Base-by-base conservation (phyloP, 2,888 invertebrate genomes). In the Eupithecia vulgata region DNA sequence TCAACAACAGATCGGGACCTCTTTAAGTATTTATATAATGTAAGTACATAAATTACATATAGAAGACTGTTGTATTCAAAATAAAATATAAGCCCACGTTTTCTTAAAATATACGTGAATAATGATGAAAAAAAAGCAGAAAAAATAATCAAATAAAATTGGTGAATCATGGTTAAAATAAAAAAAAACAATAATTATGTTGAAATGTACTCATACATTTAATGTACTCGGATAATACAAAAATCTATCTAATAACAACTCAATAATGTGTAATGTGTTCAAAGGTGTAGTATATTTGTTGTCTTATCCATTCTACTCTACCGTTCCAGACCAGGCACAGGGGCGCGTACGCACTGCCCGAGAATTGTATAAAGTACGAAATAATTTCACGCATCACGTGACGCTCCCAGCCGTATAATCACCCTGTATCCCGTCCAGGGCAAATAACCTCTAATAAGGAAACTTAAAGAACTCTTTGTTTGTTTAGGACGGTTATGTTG, bases 341-440 rank as follows among this genome's bases (percentile, higher is more conserved):
- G 84, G 83, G 87, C 91, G 91, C 91, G 87, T 87, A 93, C 88
- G 86, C 85, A 82, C 83, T 84, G 85, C 81, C 87, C 87, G 88
- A 82, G 86, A 87, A 88, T 90, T 91, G 92, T 91, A 93, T 92
- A 94, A 94, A 94, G 94, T 93, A 94, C 93, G 87, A 94, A 94
- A 94, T 94, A 93, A 94, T 94, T 94, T 94, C 94, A 94, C 94
- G 94, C 93, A 92, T 93, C 94, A 93, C 92, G 90, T 93, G 93
- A 85, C 87, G 89, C 85, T 88, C 84, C 88, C 90, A 84, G 83
- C 85, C 88, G 90, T 84, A 91, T 94, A 94, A 94, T 93, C 93
- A 93, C 93, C 92, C 90, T 87, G 85, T 87, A 86, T 85, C 87
- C 86, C 84, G 87, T 84, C 85, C 90, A 90, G 88, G 92, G 89